Percentiles rank a stretch among this genome's conserved stretches.
phyloP scores from a whole-genome alignment of 2,888 invertebrate genomes.

The Ceriagrion tenellum region DNA sequence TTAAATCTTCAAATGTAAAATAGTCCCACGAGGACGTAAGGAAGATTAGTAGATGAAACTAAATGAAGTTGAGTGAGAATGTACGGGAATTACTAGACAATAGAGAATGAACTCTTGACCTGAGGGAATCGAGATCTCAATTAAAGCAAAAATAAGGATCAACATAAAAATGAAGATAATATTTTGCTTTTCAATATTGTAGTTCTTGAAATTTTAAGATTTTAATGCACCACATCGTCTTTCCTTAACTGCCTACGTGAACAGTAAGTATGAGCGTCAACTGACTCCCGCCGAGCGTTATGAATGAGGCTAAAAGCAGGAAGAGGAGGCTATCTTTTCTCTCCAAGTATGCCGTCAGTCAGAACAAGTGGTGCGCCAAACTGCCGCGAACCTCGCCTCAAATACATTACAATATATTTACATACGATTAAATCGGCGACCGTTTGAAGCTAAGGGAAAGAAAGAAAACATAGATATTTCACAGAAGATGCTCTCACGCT shows the following conservation, averaged over 20 bases:
- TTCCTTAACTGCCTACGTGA: background rate
- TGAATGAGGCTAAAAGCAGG: slow-evolving; percentile 24
- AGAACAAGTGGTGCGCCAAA: slow-evolving; percentile 25
- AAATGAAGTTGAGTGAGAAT: too few species aligned
- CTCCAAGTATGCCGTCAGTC: background rate
- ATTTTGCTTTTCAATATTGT: background rate
- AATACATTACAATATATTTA: slow-evolving; percentile 28
- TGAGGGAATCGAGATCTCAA: too few species aligned
- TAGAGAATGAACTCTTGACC: too few species aligned
- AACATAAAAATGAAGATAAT: background rate
- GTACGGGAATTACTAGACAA: too few species aligned
- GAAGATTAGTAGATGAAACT: too few species aligned
- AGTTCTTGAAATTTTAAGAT: background rate
- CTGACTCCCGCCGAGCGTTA: background rate
- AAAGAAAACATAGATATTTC: background rate
- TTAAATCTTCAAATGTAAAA: too few species aligned
- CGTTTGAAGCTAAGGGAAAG: background rate
- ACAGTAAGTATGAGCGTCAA: background rate
- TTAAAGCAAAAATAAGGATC: too few species aligned
- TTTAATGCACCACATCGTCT: background rate
- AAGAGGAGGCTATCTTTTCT: background rate
- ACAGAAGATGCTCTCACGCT: background rate
- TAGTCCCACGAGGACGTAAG: too few species aligned
- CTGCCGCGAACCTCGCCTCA: slow-evolving; percentile 28
- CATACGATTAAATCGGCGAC: slow-evolving; percentile 31